phyloP scores from a whole-genome alignment of 2,113 vertebrate genomes.

The Rattus norvegicus region DNA sequence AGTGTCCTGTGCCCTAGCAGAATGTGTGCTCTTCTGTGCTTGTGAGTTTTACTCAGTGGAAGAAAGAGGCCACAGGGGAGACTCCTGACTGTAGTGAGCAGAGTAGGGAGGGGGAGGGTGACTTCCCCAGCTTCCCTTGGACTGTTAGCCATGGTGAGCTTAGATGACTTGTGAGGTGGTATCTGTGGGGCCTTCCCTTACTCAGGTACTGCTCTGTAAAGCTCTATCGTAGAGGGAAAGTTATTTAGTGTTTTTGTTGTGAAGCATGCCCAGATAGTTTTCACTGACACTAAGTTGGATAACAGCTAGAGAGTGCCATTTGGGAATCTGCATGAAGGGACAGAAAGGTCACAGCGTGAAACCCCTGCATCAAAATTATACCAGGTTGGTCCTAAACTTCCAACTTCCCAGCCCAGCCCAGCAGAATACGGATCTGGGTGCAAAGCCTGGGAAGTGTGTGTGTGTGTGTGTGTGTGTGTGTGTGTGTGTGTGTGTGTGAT shows the following conservation, averaged over 20 bases:
- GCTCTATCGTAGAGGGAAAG: background rate
- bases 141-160: too few species aligned
- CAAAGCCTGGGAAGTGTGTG: background rate
- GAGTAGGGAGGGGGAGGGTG: background rate
- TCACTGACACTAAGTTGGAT: background rate
- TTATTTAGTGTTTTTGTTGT: background rate
- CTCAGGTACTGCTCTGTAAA: background rate
- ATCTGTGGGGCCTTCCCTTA: background rate
- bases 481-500: background rate
- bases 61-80: conserved; percentile 14
- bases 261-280: background rate
- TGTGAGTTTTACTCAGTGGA: too few species aligned
- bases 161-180: background rate
- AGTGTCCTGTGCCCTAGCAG: background rate
- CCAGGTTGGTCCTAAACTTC: background rate
- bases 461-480: background rate
- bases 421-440: background rate
- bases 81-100: background rate
- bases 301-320: background rate
- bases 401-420: background rate
- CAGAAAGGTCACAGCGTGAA: background rate
- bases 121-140: background rate
- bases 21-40: background rate
- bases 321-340: background rate
- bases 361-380: background rate